Evolutionary conservation across 2,113 vertebrate genomes (phyloP), one percentile per base, ranked within the genome.

Genomic region (Clarias macrocephalus): DNA sequence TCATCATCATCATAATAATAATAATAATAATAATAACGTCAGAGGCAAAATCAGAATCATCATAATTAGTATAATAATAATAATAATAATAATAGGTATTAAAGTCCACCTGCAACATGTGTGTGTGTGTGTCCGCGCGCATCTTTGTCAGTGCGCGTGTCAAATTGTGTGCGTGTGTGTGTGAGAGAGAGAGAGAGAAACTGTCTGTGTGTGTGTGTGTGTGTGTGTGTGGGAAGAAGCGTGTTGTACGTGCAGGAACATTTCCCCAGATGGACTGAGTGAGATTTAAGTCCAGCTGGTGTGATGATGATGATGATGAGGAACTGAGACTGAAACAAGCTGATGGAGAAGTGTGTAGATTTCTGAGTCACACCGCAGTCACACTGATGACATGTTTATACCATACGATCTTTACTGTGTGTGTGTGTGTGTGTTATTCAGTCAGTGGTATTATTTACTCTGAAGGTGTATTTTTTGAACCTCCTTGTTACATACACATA

Each of bases 241-340:
- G 48, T 33, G 57, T 23, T 85, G 90, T 92, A 94, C 91, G 91
- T 94, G 93, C 91, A 86, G 81, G 25, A 77, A 86, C n/a, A 85
- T 62, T 65, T 33, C 30, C 7, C 54, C 13, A 28, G 2, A 56
- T 42, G 28, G 1, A 3, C 70, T 23, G 9, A 0, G n/a, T 68
- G 19, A 23, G 10, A 73, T 73, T 48, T 42, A 3, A 42, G 5
- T n/a, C 23, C 73, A 13, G 11, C 73, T 76, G 12, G 1, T 75
- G 72, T 52, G 21, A 12, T 75, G 72, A 21, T 48, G 19, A 21
- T 42, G 18, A 37, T 21, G 9, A 9, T 21, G 0, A 42, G 21
- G 70, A 73, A 21, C 33, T 42, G 33, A 23, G 33, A 42, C 48
- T 37, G 0, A 70, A 13, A 28, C 21, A 52, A 52, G 37, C 23